phyloP scores from a whole-genome alignment of 2,888 invertebrate species.

The Lordiphosa andalusiaca region DNA sequence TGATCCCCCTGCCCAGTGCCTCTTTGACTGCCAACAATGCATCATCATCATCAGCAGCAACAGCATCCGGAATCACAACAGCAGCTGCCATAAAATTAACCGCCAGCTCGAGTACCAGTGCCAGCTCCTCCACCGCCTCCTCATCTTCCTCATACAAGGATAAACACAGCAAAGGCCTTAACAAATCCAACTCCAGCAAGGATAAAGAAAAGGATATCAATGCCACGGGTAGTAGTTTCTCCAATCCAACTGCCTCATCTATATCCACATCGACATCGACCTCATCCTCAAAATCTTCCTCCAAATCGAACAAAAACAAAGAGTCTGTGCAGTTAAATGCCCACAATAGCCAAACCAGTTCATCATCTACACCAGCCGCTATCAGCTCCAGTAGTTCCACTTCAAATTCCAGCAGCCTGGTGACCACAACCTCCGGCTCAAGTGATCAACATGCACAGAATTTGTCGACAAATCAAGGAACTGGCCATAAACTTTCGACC shows the following conservation, averaged over 20 bases:
- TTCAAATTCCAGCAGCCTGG: not conserved
- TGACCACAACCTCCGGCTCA: conserved; percentile 13
- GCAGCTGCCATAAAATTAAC: no score
- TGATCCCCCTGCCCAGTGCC: conserved; percentile 4
- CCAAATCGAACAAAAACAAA: conserved; percentile 79
- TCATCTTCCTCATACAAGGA: conserved; percentile 73
- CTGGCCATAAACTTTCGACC: conserved; percentile 35
- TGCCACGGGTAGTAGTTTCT: conserved; percentile 45
- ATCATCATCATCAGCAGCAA: conserved; percentile 31
- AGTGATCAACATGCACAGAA: conserved; percentile 60
- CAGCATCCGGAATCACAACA: conserved; percentile 29
- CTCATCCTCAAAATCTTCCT: conserved; percentile 78
- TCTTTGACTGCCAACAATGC: conserved; percentile 11
- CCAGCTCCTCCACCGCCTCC: no score
- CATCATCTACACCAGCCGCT: conserved; percentile 16
- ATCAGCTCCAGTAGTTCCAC: conserved; percentile 30
- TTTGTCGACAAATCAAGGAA: conserved; percentile 31
- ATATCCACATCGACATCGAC: conserved; percentile 77
- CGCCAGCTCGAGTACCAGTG: conserved; percentile 57
- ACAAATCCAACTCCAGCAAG: conserved; percentile 78
- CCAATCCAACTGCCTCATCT: conserved; percentile 58
- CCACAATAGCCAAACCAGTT: conserved; percentile 43
- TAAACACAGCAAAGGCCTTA: conserved; percentile 78
- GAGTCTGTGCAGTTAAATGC: conserved; percentile 40
- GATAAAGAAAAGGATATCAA: conserved; percentile 77